These are phyloP conservation scores for Nematolebias whitei DNA, from an alignment of 2,113 vertebrate genomes.

Conservation along the genomic window DNA sequence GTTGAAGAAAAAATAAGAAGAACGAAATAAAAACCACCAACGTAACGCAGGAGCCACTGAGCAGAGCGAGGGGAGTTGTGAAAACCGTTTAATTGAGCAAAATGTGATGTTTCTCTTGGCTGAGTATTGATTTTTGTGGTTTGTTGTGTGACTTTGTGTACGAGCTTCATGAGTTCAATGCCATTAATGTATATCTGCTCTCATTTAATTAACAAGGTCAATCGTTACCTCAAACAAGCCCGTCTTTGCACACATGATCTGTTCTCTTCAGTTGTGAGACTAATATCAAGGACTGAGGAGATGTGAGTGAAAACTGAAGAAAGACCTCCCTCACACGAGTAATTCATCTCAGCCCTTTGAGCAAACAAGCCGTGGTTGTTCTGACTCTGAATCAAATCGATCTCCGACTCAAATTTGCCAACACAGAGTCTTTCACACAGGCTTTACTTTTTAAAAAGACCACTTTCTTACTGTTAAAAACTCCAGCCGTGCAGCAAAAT, in stretches of 20 bases:
- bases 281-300: conserved; percentile 25
- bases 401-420: conserved; percentile 55
- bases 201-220: conserved; percentile 69
- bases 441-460: conserved; percentile 61
- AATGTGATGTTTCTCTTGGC: conserved; percentile 50
- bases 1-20: conserved; percentile 47
- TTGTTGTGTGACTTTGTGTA: conserved; percentile 42
- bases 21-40: conserved; percentile 48
- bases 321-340: conserved; percentile 33
- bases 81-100: conserved; percentile 55
- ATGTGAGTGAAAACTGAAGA: conserved; percentile 30
- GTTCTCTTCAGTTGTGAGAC: conserved; percentile 13
- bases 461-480: conserved; percentile 62
- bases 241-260: conserved; percentile 16
- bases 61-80: conserved; percentile 61
- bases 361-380: conserved; percentile 63
- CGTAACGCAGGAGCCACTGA: conserved; percentile 60
- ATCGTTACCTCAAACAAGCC: conserved; percentile 44
- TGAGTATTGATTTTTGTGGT: conserved; percentile 51
- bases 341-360: conserved; percentile 43
- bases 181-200: conserved; percentile 21
- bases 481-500: conserved; percentile 59
- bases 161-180: conserved; percentile 49
- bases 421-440: conserved; percentile 59
- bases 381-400: conserved; percentile 73